Base-by-base conservation (phyloP, 2,113 vertebrate genomes). In the Cynocephalus volans region DNA sequence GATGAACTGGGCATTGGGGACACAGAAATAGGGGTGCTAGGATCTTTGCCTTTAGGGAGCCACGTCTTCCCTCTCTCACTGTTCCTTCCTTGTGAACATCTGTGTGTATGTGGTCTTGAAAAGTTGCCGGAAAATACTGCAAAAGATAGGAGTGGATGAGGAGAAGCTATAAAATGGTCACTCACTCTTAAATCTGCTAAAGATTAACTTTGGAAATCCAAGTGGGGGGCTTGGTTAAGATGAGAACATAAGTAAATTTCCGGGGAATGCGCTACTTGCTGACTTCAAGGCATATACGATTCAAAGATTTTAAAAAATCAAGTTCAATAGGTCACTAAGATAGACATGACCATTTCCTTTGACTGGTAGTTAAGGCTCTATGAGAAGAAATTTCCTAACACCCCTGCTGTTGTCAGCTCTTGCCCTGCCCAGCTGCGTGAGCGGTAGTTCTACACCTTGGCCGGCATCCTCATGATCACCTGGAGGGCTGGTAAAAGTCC, bases 181-280 rank as follows among this genome's bases (percentile, higher is more conserved):
- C 13, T 94, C 70, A 26, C n/a, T 75, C 52, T 88, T 93, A 36
- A 96, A 60, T 72, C 33, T 77, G 19, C 84, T 80, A 93, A 85
- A 80, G 33, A 79, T 95, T 81, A 94, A 82, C 17, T 60, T 52
- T 76, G 52, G 73, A 96, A 87, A 87, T 33, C 19, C 26, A 73
- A 83, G 83, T 12, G 45, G 33, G 76, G 80, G n/a, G 3, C 41
- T 83, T 84, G 75, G 26, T 77, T 60, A 83, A 89, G 77, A 75
- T 60, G 26, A 87, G 15, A 54, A 31, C 8, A 0, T 41, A 86
- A 72, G 28, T 64, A 69, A 45, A 89, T 93, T 89, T 90, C 58
- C 94, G 15, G 76, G 58, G 41, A 97, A 88, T 73, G 48, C 1
- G 19, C 45, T 28, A 21, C 23, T 60, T 41, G 26, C 9, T 84